Base-by-base conservation (phyloP, 2,888 invertebrate genomes). In the Furcula furcula region DNA sequence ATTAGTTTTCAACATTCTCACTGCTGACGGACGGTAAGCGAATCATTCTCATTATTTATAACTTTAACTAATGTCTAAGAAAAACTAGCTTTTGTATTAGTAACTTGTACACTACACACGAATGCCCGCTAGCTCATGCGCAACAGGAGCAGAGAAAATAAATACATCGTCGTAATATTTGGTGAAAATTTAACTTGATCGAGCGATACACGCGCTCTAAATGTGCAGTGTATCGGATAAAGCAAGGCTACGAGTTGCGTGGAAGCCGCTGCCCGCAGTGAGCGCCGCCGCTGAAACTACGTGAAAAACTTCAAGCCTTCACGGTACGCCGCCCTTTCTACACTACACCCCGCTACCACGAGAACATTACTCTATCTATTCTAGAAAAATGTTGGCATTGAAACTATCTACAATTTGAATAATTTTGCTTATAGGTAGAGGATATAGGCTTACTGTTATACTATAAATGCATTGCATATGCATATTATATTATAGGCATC, bases 221-320 rank as follows among this genome's bases (percentile, higher is more conserved):
- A 61, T 63, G 59, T 45, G 41, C 65, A 61, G 31, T 42, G 53
- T 46, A 36, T 55, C 43, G 54, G 36, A 49, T 46, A 48, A 34
- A 40, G 31, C 55, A 57, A 57, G 51, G 55, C 57, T 51, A 34
- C 44, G 36, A 45, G 32, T 49, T 36, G 31, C 31, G 31, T 1
- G 12, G 11, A 23, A 20, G 29, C 29, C 21, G 18, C 21, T 13
- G 23, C 29, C 26, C 18, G 34, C 23, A 41, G 43, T 30, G n/a
- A n/a, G 22, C 39, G 38, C 40, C 37, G 35, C 42, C 36, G 35
- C 38, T 49, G 53, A 51, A 60, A 44, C 44, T 46, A 29, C 40
- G 39, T 43, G 65, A 63, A 67, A 65, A 65, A 56, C 56, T 14
- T 28, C 49, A 31, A 62, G 59, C 74, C 71, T 77, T 74, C 74